These are phyloP conservation scores for Cosmia pyralina DNA, from an alignment of 2,888 invertebrate species.

Conservation along the genomic window DNA sequence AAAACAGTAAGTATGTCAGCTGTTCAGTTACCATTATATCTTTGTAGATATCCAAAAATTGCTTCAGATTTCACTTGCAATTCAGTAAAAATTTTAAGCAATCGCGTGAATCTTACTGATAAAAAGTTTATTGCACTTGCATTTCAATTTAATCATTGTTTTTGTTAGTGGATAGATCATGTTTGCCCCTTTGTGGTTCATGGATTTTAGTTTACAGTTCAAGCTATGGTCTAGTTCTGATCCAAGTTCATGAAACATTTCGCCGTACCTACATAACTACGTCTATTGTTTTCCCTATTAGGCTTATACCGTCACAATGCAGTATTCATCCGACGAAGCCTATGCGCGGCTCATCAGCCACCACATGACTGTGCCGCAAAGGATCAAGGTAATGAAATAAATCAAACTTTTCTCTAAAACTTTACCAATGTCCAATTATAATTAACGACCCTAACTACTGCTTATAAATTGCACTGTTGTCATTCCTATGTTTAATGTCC, in stretches of 20 bases:
- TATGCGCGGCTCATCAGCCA: conserved; percentile 88
- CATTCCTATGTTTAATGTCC: not conserved
- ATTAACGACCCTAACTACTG: not conserved
- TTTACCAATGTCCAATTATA: not conserved
- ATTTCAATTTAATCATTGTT: conserved; percentile 6
- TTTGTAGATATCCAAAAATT: not conserved
- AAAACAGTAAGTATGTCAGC: conserved; percentile 46
- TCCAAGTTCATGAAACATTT: conserved; percentile 13
- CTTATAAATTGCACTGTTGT: not conserved
- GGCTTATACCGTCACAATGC: conserved; percentile 73
- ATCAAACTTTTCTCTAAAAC: not conserved
- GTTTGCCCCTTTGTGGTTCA: not conserved
- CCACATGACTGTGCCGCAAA: conserved; percentile 88
- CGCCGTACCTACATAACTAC: not conserved
- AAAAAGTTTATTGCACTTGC: conserved; percentile 22
- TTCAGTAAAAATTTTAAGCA: not conserved
- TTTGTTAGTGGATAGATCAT: not conserved
- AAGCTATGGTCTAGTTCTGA: not conserved
- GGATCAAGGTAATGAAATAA: conserved; percentile 82
- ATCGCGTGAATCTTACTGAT: conserved; percentile 31
- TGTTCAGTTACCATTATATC: not conserved
- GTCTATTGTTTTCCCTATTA: conserved; percentile 36
- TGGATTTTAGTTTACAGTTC: not conserved
- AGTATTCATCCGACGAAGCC: conserved; percentile 86
- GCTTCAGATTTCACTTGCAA: conserved; percentile 5